Percentiles rank a stretch among this genome's conserved stretches.
Conservation (phyloP, 2,113 vertebrate genomes). For the Labeo rohita region DNA sequence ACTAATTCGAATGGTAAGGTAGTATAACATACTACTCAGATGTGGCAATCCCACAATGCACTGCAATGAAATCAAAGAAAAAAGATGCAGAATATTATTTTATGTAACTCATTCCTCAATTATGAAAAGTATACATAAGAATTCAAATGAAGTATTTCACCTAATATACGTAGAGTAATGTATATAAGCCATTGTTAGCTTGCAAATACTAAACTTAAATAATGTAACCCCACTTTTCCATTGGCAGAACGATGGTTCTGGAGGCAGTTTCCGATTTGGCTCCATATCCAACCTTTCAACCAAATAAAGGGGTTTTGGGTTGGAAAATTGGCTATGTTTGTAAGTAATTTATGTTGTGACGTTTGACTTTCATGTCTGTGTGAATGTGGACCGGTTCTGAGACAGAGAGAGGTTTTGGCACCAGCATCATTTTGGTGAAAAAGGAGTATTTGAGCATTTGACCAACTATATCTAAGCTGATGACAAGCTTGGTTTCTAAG, state of each 20-base stretch:
- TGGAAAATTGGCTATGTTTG: conserved; percentile 12
- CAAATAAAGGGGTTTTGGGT: conserved; percentile 10
- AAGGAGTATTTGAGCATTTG: conserved; percentile 12
- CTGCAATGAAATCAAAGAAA: not conserved
- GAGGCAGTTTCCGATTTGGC: not conserved
- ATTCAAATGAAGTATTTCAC: not conserved
- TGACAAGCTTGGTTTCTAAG: not conserved
- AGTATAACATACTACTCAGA: not conserved
- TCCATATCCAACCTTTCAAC: not conserved
- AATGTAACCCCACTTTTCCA: not conserved
- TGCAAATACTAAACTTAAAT: not conserved
- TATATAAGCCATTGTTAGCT: not conserved
- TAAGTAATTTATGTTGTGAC: not conserved
- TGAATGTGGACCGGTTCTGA: not conserved
- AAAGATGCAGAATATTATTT: not conserved
- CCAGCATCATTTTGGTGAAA: conserved; percentile 48
- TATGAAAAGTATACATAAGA: not conserved
- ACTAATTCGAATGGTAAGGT: not conserved
- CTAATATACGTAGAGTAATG: not conserved
- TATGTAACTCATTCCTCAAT: not conserved
- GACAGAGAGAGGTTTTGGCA: not conserved
- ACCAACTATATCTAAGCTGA: not conserved
- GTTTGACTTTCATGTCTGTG: not conserved
- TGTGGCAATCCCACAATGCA: not conserved
- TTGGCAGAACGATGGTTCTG: not conserved